Conservation (phyloP, 2,797 vertebrate genomes). For the Muscicapa striata region DNA sequence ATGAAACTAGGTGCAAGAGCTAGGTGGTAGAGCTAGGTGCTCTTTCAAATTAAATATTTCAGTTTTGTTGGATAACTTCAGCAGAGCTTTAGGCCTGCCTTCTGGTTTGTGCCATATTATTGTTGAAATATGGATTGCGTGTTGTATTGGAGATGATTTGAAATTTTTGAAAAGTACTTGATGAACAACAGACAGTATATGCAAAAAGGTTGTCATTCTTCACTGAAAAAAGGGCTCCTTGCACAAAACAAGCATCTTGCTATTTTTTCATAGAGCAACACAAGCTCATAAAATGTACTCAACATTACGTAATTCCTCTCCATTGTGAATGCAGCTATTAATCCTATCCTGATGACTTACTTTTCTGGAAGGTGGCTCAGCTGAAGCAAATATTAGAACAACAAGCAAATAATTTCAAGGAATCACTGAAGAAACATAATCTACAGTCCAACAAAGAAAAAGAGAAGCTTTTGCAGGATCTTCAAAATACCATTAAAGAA, state of each 20-base stretch:
- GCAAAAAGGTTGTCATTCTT: neutral
- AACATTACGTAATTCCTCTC: neutral
- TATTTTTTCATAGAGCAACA: neutral
- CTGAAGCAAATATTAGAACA: constrained; percentile 71
- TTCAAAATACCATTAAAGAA: constrained; percentile 84
- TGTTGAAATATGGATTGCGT: neutral
- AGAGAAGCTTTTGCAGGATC: constrained; percentile 84
- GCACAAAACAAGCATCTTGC: neutral
- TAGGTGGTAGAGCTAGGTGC: neutral
- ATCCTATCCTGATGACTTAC: constrained; percentile 3
- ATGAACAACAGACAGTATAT: neutral
- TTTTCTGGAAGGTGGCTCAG: constrained; percentile 64
- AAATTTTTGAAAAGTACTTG: neutral
- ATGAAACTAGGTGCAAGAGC: neutral
- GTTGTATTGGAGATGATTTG: rapidly evolving
- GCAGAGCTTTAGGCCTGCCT: neutral
- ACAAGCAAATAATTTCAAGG: constrained; percentile 54
- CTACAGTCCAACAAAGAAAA: constrained; percentile 81
- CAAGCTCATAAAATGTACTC: neutral
- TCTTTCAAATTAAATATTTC: neutral
- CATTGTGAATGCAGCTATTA: constrained; percentile 5
- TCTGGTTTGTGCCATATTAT: neutral
- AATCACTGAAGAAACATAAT: constrained; percentile 75
- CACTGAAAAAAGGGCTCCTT: neutral
- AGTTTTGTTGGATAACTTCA: neutral